A percentile compares a stretch with the other conserved stretches of the same genome.
phyloP scores from a whole-genome alignment of 2,797 vertebrate species.

The Acrossocheilus wenchowensis region DNA sequence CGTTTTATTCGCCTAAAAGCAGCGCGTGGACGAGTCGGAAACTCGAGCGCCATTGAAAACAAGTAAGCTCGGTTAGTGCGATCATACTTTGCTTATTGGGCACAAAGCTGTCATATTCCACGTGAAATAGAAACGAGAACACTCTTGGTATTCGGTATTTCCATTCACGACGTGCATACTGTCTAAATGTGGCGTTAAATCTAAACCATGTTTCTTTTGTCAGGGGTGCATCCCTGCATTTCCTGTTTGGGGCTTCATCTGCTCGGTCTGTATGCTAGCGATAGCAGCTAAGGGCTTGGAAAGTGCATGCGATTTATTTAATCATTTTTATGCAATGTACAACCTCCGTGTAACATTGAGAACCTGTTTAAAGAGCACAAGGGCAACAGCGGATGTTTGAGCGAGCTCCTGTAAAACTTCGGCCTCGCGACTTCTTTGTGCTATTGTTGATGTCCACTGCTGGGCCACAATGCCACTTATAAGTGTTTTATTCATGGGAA shows the following conservation, averaged over 20 bases:
- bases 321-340: too few species aligned
- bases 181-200: neutral
- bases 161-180: neutral
- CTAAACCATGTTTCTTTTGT: constrained; percentile 32
- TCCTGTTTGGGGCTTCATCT: constrained; percentile 59
- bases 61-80: constrained; percentile 53
- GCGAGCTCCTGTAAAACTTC: constrained; percentile 42
- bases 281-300: constrained; percentile 62
- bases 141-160: neutral
- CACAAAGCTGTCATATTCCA: neutral
- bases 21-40: constrained; percentile 42
- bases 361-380: neutral
- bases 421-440: constrained; percentile 49
- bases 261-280: constrained; percentile 54
- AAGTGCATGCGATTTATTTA: neutral
- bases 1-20: constrained; percentile 16
- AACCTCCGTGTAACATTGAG: neutral
- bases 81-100: neutral
- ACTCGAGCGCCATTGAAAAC: constrained; percentile 55
- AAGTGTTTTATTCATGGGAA: neutral
- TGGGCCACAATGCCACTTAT: constrained; percentile 14
- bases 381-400: constrained; percentile 12
- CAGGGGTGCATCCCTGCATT: constrained; percentile 36
- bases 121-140: neutral
- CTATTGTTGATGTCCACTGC: constrained; percentile 23